These are phyloP conservation scores for Peucedramus taeniatus DNA, from an alignment of 2,113 vertebrate species.

Conservation along the genomic window DNA sequence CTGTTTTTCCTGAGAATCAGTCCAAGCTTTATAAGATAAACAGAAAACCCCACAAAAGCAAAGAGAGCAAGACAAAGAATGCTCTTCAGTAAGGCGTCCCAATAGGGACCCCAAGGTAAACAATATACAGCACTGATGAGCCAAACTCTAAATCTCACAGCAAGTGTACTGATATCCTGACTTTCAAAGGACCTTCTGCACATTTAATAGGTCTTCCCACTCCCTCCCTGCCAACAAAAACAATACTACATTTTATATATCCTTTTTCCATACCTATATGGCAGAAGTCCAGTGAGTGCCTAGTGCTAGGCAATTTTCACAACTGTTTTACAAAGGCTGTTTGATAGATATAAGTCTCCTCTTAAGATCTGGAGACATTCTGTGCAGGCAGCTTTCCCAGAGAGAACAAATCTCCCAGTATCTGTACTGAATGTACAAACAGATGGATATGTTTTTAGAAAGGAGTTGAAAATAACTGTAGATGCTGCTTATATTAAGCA, in stretches of 20 bases:
- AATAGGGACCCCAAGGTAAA: background rate
- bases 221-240: conserved; percentile 1
- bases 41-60: background rate
- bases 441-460: background rate
- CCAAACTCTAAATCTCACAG: conserved; percentile 14
- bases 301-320: conserved; percentile 2
- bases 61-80: background rate
- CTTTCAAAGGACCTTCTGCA: conserved; percentile 37
- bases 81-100: background rate
- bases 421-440: background rate
- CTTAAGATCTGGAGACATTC: background rate
- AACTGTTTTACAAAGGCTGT: conserved; percentile 16
- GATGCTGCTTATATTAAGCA: background rate
- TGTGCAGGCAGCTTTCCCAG: conserved; percentile 13
- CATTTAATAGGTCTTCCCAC: conserved; percentile 27
- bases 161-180: background rate
- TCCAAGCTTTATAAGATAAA: background rate
- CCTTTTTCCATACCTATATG: background rate
- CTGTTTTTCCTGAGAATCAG: background rate
- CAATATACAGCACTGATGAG: background rate
- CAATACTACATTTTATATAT: background rate
- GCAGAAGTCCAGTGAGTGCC: conserved; percentile 12
- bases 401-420: background rate
- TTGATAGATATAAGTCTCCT: background rate
- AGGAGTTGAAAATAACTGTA: background rate